Evolutionary conservation across 2,888 invertebrate genomes (phyloP).

Genomic region (Geophilus truncorum): DNA sequence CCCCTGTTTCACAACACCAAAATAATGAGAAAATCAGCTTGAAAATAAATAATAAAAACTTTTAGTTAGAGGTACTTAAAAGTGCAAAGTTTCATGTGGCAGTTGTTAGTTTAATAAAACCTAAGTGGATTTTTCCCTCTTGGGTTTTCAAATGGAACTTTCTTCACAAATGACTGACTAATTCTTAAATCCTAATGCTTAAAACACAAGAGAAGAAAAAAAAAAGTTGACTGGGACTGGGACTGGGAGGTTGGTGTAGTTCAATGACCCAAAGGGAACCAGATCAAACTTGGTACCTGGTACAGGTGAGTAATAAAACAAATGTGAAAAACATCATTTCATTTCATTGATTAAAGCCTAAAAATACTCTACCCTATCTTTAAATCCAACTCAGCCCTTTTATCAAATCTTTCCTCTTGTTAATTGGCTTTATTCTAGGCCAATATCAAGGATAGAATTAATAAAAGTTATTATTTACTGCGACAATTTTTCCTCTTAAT

Average conservation of each 20-base stretch:
- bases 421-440: neutral
- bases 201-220: neutral
- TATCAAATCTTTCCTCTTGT: no score
- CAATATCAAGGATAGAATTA: neutral
- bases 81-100: no score
- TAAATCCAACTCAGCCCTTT: no score
- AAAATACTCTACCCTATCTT: neutral
- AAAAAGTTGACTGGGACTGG: neutral
- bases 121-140: no score
- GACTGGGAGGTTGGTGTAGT: neutral
- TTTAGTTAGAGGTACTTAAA: neutral
- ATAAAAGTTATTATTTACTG: neutral
- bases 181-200: neutral
- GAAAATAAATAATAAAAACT: no score
- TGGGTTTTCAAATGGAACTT: neutral
- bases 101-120: no score
- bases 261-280: conserved; percentile 1
- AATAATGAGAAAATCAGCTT: no score
- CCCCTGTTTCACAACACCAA: no score
- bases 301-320: conserved; percentile 11
- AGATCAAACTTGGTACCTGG: neutral
- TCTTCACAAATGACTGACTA: neutral
- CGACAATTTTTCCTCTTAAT: neutral
- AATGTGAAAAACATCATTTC: neutral
- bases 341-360: neutral